Conservation (phyloP, 2,797 vertebrate genomes). For the Gastrophryne carolinensis region DNA sequence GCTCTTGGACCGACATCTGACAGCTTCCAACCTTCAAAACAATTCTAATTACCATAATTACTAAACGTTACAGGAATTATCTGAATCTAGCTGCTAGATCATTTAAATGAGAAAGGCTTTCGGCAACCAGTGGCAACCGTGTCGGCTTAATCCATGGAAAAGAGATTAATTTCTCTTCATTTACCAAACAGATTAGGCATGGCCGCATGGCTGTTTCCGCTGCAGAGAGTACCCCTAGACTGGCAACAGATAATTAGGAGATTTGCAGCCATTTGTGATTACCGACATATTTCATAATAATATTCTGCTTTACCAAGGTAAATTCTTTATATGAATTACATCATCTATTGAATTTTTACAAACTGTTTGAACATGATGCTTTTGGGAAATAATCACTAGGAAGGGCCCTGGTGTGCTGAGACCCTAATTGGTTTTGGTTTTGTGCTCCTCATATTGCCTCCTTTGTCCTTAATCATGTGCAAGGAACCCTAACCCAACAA, state of each 20-base stretch:
- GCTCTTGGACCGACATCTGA: slow-evolving; percentile 12
- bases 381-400: too few species aligned
- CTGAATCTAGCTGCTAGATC: slow-evolving; percentile 9
- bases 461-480: too few species aligned
- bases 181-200: background rate
- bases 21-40: slow-evolving; percentile 18
- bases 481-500: too few species aligned
- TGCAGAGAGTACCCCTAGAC: slow-evolving; percentile 4
- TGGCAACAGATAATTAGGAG: background rate
- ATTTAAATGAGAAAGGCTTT: slow-evolving; percentile 2
- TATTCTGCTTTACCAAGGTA: background rate
- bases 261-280: background rate
- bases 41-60: slow-evolving; percentile 26
- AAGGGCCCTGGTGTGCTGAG: too few species aligned
- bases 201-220: slow-evolving; percentile 6
- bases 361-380: background rate
- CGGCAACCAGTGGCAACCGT: background rate
- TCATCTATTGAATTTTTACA: background rate
- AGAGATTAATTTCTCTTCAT: slow-evolving; percentile 22
- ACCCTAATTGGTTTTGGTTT: too few species aligned
- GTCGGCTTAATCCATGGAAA: slow-evolving; percentile 2
- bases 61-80: slow-evolving; percentile 13
- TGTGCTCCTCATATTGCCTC: too few species aligned
- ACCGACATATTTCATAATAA: background rate
- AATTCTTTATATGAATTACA: background rate